Evolutionary conservation across 2,888 invertebrate species (phyloP).

Genomic region (Deilephila porcellus): DNA sequence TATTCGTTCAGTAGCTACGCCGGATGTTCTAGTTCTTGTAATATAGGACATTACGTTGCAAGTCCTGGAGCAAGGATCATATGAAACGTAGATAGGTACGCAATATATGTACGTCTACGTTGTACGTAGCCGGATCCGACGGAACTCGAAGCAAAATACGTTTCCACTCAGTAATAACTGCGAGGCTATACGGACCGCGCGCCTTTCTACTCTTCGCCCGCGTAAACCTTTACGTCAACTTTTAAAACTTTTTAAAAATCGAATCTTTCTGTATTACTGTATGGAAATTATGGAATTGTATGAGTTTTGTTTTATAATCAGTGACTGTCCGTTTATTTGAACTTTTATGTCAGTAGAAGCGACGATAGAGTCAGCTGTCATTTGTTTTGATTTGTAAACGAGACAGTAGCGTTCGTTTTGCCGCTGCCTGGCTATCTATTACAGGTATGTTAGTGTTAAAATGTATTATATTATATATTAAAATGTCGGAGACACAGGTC

Average conservation of each 20-base stretch:
- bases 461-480: slow-evolving; percentile 7
- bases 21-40: slow-evolving; percentile 42
- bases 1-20: not conserved
- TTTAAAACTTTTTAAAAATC: slow-evolving; percentile 62
- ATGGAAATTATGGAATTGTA: slow-evolving; percentile 14
- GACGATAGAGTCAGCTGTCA: slow-evolving; percentile 58
- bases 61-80: slow-evolving; percentile 55
- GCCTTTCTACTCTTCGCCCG: slow-evolving; percentile 62
- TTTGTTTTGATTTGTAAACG: slow-evolving; percentile 75
- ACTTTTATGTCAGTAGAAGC: slow-evolving; percentile 25
- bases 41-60: slow-evolving; percentile 43
- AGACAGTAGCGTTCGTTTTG: slow-evolving; percentile 52
- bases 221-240: slow-evolving; percentile 76
- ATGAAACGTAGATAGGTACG: slow-evolving; percentile 44
- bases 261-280: slow-evolving; percentile 32
- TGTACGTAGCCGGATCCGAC: slow-evolving; percentile 46
- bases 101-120: slow-evolving; percentile 51
- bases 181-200: slow-evolving; percentile 70
- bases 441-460: slow-evolving; percentile 65
- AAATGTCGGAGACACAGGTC: slow-evolving; percentile 12
- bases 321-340: slow-evolving; percentile 21
- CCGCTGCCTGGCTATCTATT: slow-evolving; percentile 62
- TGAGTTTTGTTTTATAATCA: slow-evolving; percentile 3
- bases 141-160: slow-evolving; percentile 61
- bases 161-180: slow-evolving; percentile 70